A percentile compares a stretch with the other conserved stretches of the same genome.
These are phyloP conservation scores for Trialeurodes vaporariorum DNA, from an alignment of 1,140 invertebrate species.

Conservation along the genomic window DNA sequence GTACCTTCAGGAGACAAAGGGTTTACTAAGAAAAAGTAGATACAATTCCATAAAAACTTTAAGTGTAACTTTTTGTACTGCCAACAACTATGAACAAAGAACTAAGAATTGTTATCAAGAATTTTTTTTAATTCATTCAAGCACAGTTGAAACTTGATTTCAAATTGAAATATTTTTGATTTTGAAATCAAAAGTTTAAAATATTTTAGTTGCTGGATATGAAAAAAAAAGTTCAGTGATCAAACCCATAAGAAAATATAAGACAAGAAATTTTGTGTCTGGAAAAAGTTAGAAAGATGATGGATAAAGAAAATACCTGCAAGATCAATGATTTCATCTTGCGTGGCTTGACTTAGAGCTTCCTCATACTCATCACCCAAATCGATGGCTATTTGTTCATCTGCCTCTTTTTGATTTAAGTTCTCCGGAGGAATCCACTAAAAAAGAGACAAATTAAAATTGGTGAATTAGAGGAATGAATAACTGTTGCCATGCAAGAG, in stretches of 20 bases:
- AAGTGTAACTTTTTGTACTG: too few relatives aligned
- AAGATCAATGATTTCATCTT: conserved; percentile 98
- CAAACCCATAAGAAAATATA: neutral
- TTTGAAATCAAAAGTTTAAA: too few relatives aligned
- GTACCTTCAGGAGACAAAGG: too few relatives aligned
- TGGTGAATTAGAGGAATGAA: neutral
- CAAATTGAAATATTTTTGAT: too few relatives aligned
- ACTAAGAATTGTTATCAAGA: too few relatives aligned
- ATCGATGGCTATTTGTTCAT: conserved; percentile 84
- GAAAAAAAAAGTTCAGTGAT: neutral
- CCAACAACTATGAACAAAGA: too few relatives aligned
- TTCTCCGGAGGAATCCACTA: conserved; percentile 77
- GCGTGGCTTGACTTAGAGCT: conserved; percentile 77
- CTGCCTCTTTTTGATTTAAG: conserved; percentile 64
- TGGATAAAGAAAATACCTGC: conserved; percentile 54
- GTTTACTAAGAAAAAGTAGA: too few relatives aligned
- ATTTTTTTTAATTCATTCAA: too few relatives aligned
- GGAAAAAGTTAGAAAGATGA: neutral
- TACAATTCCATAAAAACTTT: too few relatives aligned
- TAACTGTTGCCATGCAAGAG: neutral
- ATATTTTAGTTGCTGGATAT: too few relatives aligned
- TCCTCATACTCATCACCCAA: conserved; percentile 92
- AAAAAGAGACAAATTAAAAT: conserved; percentile 26
- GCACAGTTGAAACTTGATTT: too few relatives aligned
- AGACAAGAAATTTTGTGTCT: too few relatives aligned